Evolutionary conservation across 2,888 invertebrate genomes (phyloP).

Genomic region (Lysandra coridon): DNA sequence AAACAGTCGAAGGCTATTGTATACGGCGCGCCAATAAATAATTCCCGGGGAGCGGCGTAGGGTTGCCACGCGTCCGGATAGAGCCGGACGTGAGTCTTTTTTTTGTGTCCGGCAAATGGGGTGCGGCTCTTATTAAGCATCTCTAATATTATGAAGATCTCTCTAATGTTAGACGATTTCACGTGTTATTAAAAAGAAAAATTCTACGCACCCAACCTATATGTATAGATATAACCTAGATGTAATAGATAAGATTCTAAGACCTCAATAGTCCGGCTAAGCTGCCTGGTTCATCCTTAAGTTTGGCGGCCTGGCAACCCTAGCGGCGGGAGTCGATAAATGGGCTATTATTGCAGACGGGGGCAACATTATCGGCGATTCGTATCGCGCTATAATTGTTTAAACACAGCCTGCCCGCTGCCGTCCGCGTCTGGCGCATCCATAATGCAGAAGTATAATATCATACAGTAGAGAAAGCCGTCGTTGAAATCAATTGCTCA

Average conservation of each 20-base stretch:
- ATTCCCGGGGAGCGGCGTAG: slow-evolving; percentile 66
- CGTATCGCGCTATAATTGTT: slow-evolving; percentile 76
- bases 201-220: neutral
- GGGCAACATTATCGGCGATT: slow-evolving; percentile 75
- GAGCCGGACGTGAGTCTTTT: neutral
- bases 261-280: neutral
- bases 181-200: neutral
- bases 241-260: no score
- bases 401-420: slow-evolving; percentile 69
- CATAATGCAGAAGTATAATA: slow-evolving; percentile 54
- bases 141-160: neutral
- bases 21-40: slow-evolving; percentile 71
- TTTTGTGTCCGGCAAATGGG: no score
- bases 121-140: no score
- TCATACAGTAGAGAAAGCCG: neutral
- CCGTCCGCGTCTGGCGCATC: slow-evolving; percentile 57
- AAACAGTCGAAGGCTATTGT: slow-evolving; percentile 64
- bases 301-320: neutral
- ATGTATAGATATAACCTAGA: no score
- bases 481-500: neutral
- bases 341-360: slow-evolving; percentile 76
- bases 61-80: neutral
- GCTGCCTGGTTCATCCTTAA: neutral
- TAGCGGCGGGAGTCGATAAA: slow-evolving; percentile 61
- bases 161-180: neutral